Conservation (phyloP, 2,113 vertebrate genomes). For the Hippoglossus stenolepis region DNA sequence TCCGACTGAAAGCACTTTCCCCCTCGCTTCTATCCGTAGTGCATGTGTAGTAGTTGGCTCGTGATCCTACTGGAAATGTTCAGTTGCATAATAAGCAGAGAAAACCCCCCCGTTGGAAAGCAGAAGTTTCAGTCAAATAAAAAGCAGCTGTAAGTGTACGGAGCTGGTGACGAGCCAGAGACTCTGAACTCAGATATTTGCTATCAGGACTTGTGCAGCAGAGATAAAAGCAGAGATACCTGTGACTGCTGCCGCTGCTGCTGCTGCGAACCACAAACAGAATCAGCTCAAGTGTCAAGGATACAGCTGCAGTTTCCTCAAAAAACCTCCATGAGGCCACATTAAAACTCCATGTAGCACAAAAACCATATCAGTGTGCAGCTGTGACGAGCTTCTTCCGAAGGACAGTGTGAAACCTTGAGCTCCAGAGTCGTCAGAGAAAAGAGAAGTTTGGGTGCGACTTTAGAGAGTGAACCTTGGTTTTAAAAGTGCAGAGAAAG, state of each 20-base stretch:
- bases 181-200: slow-evolving; percentile 2
- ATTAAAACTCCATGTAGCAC: too few relatives aligned
- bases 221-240: background rate
- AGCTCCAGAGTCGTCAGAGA: too few relatives aligned
- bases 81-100: slow-evolving; percentile 31
- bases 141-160: slow-evolving; percentile 39
- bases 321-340: background rate
- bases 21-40: background rate
- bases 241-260: background rate
- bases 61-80: slow-evolving; percentile 52
- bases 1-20: slow-evolving; percentile 43
- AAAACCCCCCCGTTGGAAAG: slow-evolving; percentile 1
- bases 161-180: background rate
- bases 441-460: too few relatives aligned
- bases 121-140: slow-evolving; percentile 29
- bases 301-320: background rate
- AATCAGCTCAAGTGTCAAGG: background rate
- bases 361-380: too few relatives aligned
- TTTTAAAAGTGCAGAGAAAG: too few relatives aligned
- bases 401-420: too few relatives aligned
- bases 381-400: too few relatives aligned
- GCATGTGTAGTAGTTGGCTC: slow-evolving; percentile 34
- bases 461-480: too few relatives aligned
- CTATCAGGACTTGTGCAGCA: slow-evolving; percentile 16
- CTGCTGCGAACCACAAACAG: background rate